These are phyloP conservation scores for Brachionus rotundiformis DNA, from an alignment of 1,140 invertebrate species.

Conservation along the genomic window DNA sequence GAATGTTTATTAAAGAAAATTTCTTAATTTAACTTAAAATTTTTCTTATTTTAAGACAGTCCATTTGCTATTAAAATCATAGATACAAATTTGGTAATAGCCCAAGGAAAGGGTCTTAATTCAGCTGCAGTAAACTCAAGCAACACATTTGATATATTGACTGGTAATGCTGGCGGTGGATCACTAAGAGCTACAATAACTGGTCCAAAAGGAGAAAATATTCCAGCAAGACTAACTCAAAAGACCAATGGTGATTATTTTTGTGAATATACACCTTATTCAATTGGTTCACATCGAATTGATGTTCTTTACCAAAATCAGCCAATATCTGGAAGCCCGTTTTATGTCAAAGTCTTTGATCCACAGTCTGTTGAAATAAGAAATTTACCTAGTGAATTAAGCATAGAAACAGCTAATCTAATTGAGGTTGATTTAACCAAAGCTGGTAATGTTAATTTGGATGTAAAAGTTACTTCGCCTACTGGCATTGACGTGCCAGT, in stretches of 20 bases:
- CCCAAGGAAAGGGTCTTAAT: slow-evolving; percentile 55
- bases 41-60: slow-evolving; percentile 53
- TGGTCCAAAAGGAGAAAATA: slow-evolving; percentile 41
- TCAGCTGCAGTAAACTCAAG: slow-evolving; percentile 53
- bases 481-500: neutral
- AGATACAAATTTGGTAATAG: slow-evolving; percentile 57
- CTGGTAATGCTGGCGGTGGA: slow-evolving; percentile 44
- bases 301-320: slow-evolving; percentile 20
- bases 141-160: slow-evolving; percentile 52
- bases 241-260: slow-evolving; percentile 30
- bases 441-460: slow-evolving; percentile 3
- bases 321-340: slow-evolving; percentile 48
- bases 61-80: slow-evolving; percentile 59
- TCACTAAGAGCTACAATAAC: neutral
- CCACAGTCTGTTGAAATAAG: neutral
- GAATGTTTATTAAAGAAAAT: neutral
- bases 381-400: neutral
- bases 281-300: slow-evolving; percentile 9
- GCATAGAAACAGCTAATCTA: neutral
- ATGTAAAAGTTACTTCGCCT: slow-evolving; percentile 39
- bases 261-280: slow-evolving; percentile 38
- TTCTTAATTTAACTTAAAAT: neutral
- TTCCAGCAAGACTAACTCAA: slow-evolving; percentile 12
- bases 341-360: slow-evolving; percentile 45
- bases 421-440: slow-evolving; percentile 30